A percentile compares a stretch with the other conserved stretches of the same genome.
Evolutionary conservation across 2,113 vertebrate genomes (phyloP).

Genomic region (Melanocharis versteri): DNA sequence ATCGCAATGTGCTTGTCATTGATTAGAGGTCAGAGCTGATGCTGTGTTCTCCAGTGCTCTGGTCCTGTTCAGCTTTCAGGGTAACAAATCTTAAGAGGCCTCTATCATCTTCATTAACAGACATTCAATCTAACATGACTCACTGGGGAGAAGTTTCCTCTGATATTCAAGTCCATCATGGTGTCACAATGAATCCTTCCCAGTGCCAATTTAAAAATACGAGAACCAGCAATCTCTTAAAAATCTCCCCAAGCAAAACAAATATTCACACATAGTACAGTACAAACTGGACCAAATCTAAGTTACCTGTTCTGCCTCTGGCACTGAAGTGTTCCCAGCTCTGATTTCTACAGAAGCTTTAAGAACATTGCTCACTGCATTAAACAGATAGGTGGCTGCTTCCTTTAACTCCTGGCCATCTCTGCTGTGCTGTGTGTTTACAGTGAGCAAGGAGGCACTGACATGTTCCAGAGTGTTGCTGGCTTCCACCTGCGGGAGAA

Average conservation of each 20-base stretch:
- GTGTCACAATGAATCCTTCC: background rate
- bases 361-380: constrained; percentile 83
- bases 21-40: background rate
- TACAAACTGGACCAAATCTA: background rate
- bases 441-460: constrained; percentile 76
- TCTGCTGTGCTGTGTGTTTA: constrained; percentile 53
- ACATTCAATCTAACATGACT: background rate
- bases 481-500: constrained; percentile 76
- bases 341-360: constrained; percentile 70
- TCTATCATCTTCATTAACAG: background rate
- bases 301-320: constrained; percentile 57
- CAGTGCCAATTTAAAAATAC: background rate
- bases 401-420: constrained; percentile 61
- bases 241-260: background rate
- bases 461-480: constrained; percentile 75
- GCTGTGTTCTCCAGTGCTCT: background rate
- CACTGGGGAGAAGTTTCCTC: background rate
- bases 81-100: background rate
- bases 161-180: background rate
- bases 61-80: background rate
- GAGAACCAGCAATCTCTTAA: background rate
- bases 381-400: constrained; percentile 77
- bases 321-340: background rate
- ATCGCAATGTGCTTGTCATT: background rate
- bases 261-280: background rate